Base-by-base conservation (phyloP, 2,888 invertebrate genomes). In the Sinohyriopsis cumingii region DNA sequence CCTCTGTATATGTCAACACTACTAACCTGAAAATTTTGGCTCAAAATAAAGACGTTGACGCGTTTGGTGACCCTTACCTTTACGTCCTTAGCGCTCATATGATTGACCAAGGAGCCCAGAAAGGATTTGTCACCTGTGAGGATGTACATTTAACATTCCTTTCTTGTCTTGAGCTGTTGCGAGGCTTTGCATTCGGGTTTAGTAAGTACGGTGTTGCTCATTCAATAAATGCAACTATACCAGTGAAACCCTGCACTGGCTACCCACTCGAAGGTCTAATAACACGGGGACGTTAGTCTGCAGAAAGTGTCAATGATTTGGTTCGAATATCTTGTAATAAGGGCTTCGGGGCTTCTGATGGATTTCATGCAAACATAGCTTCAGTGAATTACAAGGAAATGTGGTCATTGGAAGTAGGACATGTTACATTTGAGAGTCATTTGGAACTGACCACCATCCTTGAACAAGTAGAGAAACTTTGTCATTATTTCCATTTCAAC, bases 1-100 rank as follows among this genome's bases (percentile, higher is more conserved):
- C 69, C 33, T 76, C 75, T 55, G 65, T 79, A 15, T 70, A 76
- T 55, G 33, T 76, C 20, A 79, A 77, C 65, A 63, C 25, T 1
- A 72, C 76, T 1, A 63, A 63, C 15, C 45, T 66, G 6, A 63
- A 66, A 55, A 28, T 66, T 20, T 28, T 71, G 18, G 71, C 63
- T 5, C 71, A 72, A 65, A 70, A 71, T 22, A 72, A 80, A 72
- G 80, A 80, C 70, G 67, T 71, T 33, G 72, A 78, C 59, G 76
- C 76, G 5, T n/a, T 64, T 28, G 69, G 72, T 20, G 72, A 72
- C 55, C 62, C 65, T 12, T 72, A 64, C 63, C 73, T 75, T n/a
- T 80, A 77, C 59, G 59, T 78, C 15, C 68, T 75, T 15, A 69
- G 62, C 25, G 78, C 66, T 7, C 64, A 72, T 15, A 74, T 73